phyloP scores from a whole-genome alignment of 1,140 invertebrate genomes.

The Periplaneta americana region DNA sequence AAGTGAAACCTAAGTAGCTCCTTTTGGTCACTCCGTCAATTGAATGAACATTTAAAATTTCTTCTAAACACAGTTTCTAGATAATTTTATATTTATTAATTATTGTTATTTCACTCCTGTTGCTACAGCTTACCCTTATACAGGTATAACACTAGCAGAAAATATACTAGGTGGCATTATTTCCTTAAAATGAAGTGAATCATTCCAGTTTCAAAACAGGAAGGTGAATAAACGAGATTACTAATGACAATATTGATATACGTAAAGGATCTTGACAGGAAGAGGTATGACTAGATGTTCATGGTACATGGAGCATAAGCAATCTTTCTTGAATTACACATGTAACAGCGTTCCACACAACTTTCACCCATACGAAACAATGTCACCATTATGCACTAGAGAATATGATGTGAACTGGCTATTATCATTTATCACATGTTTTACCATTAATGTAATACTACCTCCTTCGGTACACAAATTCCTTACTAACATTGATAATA shows the following conservation, averaged over 20 bases:
- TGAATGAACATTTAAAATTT: too few species aligned
- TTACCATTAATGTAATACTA: background rate
- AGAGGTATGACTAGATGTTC: background rate
- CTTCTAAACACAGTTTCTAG: too few species aligned
- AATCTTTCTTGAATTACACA: background rate
- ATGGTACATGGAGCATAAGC: background rate
- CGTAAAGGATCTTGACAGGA: background rate
- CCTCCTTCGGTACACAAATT: background rate
- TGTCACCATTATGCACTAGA: background rate
- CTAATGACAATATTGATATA: background rate
- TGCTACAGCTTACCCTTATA: too few species aligned
- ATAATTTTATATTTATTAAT: too few species aligned
- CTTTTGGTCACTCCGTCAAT: background rate
- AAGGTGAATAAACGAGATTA: too few species aligned
- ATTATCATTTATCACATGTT: background rate
- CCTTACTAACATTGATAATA: background rate
- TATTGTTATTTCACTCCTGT: too few species aligned
- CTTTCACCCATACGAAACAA: background rate
- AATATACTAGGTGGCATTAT: background rate
- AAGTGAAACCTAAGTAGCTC: background rate
- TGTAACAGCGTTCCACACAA: background rate
- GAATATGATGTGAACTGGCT: background rate
- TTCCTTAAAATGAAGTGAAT: background rate
- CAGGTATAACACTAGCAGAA: background rate
- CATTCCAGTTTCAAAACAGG: too few species aligned